Percentiles rank a stretch among this genome's conserved stretches.
Evolutionary conservation across 2,797 vertebrate genomes (phyloP).

Genomic region (Cyclura pinguis): DNA sequence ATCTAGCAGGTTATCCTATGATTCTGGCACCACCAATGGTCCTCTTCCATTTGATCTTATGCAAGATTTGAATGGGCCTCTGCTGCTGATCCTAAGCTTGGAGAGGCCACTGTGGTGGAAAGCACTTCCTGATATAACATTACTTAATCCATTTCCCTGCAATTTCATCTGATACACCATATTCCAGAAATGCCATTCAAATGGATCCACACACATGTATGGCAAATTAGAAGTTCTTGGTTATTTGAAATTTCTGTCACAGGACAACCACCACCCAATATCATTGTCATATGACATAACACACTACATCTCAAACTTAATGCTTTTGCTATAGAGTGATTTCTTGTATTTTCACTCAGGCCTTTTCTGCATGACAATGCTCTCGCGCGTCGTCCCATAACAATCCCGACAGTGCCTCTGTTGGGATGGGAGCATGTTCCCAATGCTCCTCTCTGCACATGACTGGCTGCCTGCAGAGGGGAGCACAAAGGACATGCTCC

Average conservation of each 20-base stretch:
- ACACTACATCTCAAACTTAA: not conserved
- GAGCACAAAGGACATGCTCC: no score
- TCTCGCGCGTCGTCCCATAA: no score
- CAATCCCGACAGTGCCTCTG: no score
- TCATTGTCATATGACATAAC: not conserved
- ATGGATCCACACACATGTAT: not conserved
- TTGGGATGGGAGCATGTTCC: no score
- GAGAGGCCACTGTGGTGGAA: not conserved
- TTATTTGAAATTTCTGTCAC: not conserved
- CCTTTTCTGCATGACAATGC: no score
- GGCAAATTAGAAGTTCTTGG: not conserved
- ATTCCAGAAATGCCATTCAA: not conserved
- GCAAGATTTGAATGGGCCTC: not conserved
- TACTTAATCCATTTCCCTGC: not conserved
- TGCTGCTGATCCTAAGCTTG: not conserved
- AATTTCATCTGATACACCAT: not conserved
- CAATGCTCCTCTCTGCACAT: no score
- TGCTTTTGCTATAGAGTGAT: not conserved
- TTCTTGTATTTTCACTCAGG: not conserved
- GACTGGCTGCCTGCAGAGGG: no score
- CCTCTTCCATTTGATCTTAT: not conserved
- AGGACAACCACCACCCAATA: not conserved
- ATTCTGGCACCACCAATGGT: not conserved
- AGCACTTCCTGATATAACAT: not conserved
- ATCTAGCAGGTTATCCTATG: not conserved